Conservation (phyloP, 2,113 vertebrate genomes). For the Brachionichthys hirsutus region DNA sequence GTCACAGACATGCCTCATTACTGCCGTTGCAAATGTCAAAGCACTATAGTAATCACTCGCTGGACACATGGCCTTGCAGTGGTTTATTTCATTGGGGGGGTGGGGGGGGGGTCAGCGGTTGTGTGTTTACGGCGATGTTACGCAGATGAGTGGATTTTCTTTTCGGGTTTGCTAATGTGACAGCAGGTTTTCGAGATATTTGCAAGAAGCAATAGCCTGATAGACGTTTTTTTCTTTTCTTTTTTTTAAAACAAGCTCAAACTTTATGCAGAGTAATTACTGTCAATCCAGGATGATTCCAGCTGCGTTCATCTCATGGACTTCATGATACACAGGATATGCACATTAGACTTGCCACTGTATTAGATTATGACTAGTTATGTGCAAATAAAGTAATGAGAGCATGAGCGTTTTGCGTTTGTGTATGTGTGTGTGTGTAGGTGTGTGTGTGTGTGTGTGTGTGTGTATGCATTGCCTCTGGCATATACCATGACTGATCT, state of each 20-base stretch:
- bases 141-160: constrained; percentile 31
- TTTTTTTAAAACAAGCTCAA: constrained; percentile 34
- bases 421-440: too few relatives aligned
- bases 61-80: constrained; percentile 65
- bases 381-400: constrained; percentile 2
- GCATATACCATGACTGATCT: constrained; percentile 24
- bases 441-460: too few relatives aligned
- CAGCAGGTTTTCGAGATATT: constrained; percentile 50
- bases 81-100: constrained; percentile 58
- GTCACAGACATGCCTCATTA: constrained; percentile 81
- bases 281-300: constrained; percentile 52
- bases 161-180: constrained; percentile 52
- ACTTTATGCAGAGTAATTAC: constrained; percentile 68
- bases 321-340: constrained; percentile 15
- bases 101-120: constrained; percentile 55
- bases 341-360: constrained; percentile 25
- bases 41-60: constrained; percentile 78
- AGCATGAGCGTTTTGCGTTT: constrained; percentile 2
- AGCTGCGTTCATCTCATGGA: constrained; percentile 6
- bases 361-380: constrained; percentile 5
- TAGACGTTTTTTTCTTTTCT: constrained; percentile 30
- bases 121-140: constrained; percentile 28
- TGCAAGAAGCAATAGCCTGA: constrained; percentile 55
- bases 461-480: background rate
- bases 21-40: constrained; percentile 79